Percentiles rank a stretch among this genome's conserved stretches.
These are phyloP conservation scores for Sus scrofa DNA, from an alignment of 2,113 vertebrate genomes.

Conservation along the genomic window DNA sequence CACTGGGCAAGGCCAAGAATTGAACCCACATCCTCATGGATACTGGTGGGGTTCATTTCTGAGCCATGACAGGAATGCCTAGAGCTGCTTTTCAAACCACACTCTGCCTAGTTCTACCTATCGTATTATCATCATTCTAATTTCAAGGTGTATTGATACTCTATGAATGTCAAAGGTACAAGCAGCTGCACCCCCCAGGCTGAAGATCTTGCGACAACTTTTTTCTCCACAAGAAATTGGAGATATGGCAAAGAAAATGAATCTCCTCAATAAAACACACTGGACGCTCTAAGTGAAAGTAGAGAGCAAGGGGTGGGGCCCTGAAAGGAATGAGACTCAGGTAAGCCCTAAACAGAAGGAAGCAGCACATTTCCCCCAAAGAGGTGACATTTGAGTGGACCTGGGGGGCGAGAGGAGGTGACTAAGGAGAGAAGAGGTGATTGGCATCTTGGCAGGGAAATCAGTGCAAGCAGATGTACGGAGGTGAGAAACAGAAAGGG, in stretches of 20 bases:
- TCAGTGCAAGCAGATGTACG: not conserved
- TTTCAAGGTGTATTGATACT: not conserved
- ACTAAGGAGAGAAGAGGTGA: not conserved
- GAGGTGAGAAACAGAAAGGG: not conserved
- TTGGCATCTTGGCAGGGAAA: not conserved
- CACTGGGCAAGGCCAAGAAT: too few species aligned
- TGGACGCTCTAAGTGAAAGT: not conserved
- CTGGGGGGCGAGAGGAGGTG: not conserved
- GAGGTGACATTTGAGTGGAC: fast-evolving
- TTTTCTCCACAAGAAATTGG: not conserved
- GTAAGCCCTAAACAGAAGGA: not conserved
- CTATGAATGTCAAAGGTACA: not conserved
- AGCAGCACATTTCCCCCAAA: not conserved
- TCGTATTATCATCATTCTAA: not conserved
- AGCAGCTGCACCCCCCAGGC: too few species aligned
- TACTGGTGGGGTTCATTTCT: too few species aligned
- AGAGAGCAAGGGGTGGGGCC: not conserved
- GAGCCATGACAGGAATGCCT: too few species aligned
- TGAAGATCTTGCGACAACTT: not conserved
- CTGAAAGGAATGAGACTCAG: not conserved
- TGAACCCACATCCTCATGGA: too few species aligned
- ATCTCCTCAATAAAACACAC: not conserved
- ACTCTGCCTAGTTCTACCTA: not conserved
- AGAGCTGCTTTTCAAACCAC: not conserved
- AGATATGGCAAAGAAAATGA: not conserved